Evolutionary conservation across 92 coral and sea anemone genomes (phyloP).

Genomic region (Umimayanthus kanabou): DNA sequence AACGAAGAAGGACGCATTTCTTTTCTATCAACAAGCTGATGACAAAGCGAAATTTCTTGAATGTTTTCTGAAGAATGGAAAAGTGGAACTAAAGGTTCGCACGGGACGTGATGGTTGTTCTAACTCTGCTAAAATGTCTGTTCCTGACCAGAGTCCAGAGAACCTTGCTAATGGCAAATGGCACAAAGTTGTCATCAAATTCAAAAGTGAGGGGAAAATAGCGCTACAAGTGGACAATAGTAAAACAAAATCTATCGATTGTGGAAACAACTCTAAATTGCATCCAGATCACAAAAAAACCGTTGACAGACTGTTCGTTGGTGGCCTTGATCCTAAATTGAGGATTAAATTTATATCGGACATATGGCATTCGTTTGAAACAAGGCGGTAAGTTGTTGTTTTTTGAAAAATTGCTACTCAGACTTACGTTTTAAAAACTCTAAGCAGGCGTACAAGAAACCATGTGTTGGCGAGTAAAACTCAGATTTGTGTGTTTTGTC

Average conservation of each 20-base stretch:
- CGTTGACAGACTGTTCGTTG: slow-evolving; percentile 15
- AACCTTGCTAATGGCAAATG: background rate
- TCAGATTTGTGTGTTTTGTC: background rate
- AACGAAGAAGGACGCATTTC: background rate
- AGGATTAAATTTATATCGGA: no score
- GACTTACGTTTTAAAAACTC: background rate
- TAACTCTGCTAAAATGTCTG: background rate
- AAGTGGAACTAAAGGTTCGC: background rate
- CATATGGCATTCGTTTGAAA: background rate
- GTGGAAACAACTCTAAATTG: slow-evolving; percentile 1
- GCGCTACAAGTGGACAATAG: slow-evolving; percentile 11
- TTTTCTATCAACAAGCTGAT: background rate
- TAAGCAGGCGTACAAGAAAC: background rate
- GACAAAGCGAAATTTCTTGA: background rate
- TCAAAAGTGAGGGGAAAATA: background rate
- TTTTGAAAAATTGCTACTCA: background rate
- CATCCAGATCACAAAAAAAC: background rate
- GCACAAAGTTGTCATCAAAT: slow-evolving; percentile 18
- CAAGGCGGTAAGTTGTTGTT: background rate
- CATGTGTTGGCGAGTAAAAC: background rate
- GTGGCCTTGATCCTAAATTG: background rate
- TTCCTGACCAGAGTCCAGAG: background rate
- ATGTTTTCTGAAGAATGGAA: slow-evolving; percentile 6
- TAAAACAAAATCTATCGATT: background rate
- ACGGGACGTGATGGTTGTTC: background rate